A percentile compares a stretch with the other conserved stretches of the same genome.
phyloP scores from a whole-genome alignment of 2,113 vertebrate species.

The Lepus americanus region DNA sequence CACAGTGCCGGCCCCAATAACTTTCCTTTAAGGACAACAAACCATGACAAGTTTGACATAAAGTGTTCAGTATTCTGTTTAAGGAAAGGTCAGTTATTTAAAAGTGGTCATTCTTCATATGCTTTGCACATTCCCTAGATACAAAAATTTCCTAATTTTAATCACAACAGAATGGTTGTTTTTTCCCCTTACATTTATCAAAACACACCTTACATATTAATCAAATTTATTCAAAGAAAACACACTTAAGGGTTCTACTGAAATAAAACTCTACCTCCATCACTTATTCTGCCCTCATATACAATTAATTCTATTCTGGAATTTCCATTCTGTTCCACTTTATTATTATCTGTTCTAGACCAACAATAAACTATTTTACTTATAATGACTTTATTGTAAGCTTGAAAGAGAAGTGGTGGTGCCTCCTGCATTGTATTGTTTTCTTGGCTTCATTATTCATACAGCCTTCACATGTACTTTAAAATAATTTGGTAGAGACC shows the following conservation, averaged over 20 bases:
- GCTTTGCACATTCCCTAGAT: background rate
- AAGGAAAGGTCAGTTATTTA: background rate
- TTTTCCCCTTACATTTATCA: slow-evolving; percentile 4
- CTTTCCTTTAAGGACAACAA: no score
- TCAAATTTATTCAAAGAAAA: slow-evolving; percentile 20
- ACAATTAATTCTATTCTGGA: background rate
- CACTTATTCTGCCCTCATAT: background rate
- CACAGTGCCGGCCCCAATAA: no score
- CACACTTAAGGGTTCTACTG: background rate
- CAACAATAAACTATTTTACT: background rate
- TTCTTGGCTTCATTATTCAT: slow-evolving; percentile 18
- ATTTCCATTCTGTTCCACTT: background rate
- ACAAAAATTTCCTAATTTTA: background rate
- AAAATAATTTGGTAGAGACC: slow-evolving; percentile 14
- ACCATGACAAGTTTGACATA: background rate
- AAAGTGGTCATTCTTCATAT: background rate
- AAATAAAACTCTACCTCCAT: slow-evolving; percentile 2
- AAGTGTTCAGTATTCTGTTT: background rate
- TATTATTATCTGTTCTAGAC: background rate
- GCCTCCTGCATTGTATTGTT: background rate
- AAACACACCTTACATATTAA: background rate
- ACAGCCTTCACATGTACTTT: background rate
- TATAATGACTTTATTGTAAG: background rate
- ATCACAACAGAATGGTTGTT: background rate
- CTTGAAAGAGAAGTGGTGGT: slow-evolving; percentile 14